Conservation (phyloP, 2,797 vertebrate species). For the Micrastur ruficollis region DNA sequence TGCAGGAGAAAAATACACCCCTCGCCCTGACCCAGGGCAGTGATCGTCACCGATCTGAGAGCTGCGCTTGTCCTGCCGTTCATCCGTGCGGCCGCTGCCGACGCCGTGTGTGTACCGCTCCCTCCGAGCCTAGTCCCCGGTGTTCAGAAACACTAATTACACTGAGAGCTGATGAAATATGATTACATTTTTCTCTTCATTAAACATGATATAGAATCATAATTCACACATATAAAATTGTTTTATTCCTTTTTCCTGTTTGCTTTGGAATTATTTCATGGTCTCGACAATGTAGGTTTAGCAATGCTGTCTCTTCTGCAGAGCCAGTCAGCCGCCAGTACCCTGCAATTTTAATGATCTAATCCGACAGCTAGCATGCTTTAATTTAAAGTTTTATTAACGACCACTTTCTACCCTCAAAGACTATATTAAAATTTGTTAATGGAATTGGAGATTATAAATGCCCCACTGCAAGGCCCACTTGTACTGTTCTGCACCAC, state of each 20-base stretch:
- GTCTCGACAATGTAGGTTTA: slow-evolving; percentile 4
- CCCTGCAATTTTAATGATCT: slow-evolving; percentile 70
- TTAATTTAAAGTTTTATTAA: slow-evolving; percentile 75
- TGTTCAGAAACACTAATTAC: slow-evolving; percentile 9
- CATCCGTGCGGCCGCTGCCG: rapidly evolving
- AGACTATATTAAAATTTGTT: slow-evolving; percentile 68
- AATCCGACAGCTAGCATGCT: slow-evolving; percentile 57
- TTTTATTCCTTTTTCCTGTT: slow-evolving; percentile 63
- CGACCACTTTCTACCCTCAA: slow-evolving; percentile 65
- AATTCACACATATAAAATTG: slow-evolving; percentile 53
- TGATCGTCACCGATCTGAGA: neutral
- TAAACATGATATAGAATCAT: slow-evolving; percentile 46
- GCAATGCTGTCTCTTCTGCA: neutral
- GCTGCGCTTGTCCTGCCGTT: neutral
- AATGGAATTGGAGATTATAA: slow-evolving; percentile 61
- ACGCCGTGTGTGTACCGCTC: rapidly evolving
- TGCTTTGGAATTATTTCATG: slow-evolving; percentile 54
- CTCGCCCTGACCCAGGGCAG: neutral
- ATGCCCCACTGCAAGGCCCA: slow-evolving; percentile 53
- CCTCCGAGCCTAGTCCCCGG: rapidly evolving
- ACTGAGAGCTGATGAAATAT: slow-evolving; percentile 11
- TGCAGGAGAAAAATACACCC: neutral
- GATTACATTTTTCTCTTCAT: slow-evolving; percentile 69
- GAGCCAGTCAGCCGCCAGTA: slow-evolving; percentile 45
- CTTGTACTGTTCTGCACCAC: slow-evolving; percentile 1